A percentile compares a stretch with the other conserved stretches of the same genome.
Conservation (phyloP, 1,140 invertebrate species). For the Oryctes rhinoceros region DNA sequence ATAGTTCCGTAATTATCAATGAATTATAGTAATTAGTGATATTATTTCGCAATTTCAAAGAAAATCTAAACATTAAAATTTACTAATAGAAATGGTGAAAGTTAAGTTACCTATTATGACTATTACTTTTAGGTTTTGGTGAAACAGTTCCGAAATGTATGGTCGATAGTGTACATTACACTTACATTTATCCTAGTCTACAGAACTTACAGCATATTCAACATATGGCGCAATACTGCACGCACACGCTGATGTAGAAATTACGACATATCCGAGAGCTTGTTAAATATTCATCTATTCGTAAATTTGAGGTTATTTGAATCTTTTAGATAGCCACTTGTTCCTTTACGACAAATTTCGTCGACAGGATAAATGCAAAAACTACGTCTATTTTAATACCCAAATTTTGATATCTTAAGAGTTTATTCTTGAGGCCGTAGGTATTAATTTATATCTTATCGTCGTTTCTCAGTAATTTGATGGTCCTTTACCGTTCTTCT, state of each 20-base stretch:
- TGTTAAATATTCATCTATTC: slow-evolving; percentile 30
- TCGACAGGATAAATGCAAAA: background rate
- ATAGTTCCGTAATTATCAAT: too few species aligned
- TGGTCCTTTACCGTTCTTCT: too few species aligned
- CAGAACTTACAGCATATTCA: background rate
- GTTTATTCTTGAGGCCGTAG: background rate
- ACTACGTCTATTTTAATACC: background rate
- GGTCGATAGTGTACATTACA: background rate
- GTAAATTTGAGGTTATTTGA: slow-evolving; percentile 9
- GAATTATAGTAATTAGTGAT: too few species aligned
- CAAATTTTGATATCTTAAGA: background rate
- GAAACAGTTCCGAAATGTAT: too few species aligned
- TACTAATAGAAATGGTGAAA: too few species aligned
- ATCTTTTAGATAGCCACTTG: background rate
- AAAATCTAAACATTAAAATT: too few species aligned
- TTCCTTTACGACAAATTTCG: background rate
- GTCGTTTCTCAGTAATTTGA: too few species aligned
- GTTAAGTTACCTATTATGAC: too few species aligned
- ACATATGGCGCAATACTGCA: slow-evolving; percentile 17
- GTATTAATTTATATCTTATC: too few species aligned
- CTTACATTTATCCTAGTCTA: background rate
- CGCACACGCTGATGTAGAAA: background rate
- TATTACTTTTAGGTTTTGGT: too few species aligned
- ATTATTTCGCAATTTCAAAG: too few species aligned
- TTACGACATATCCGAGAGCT: background rate